Evolutionary conservation across 2,113 vertebrate species (phyloP), one percentile per base, ranked within the genome.

Genomic region (Hymenochirus boettgeri): DNA sequence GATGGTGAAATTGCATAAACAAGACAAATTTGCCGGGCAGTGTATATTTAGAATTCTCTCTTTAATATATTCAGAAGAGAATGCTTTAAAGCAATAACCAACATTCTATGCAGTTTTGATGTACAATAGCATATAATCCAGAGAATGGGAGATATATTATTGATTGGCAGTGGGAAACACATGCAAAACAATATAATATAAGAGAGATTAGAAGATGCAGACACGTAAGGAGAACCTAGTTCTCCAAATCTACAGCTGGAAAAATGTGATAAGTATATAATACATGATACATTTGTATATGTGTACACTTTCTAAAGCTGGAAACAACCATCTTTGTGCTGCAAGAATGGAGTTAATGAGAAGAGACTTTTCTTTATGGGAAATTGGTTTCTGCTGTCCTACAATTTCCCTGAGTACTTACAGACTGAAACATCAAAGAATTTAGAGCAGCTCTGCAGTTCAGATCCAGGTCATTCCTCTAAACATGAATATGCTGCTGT

Each of bases 401-500:
- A 52, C 56, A 66, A 66, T 50, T 31, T 66, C 64, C 56, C 52
- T 24, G 5, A 35, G 64, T 66, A 56, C 48, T 50, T 58, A n/a
- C 45, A 50, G 63, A 66, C 46, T 26, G 29, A 58, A 52, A 66
- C 64, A 58, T 66, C 64, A 66, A 66, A 66, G 55, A 39, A 57
- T 58, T 59, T 48, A 51, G 55, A 58, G 55, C 46, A 54, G 51
- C 52, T 35, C 50, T 5, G 61, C 61, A 51, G 64, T 66, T 66
- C 64, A 66, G 50, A 35, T 66, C 55, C 55, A 66, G 64, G 64
- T 66, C 64, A 66, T 19, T 66, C 45, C 31, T 21, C 26, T 51
- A 56, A 59, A 66, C 50, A 58, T 52, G 42, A 66, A 46, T 51
- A 24, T 47, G 47, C 42, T 58, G 64, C 55, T 58, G 46, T 50